A percentile compares a stretch with the other conserved stretches of the same genome.
These are phyloP conservation scores for Zosterops japonicus DNA, from an alignment of 2,113 vertebrate genomes.

Conservation along the genomic window DNA sequence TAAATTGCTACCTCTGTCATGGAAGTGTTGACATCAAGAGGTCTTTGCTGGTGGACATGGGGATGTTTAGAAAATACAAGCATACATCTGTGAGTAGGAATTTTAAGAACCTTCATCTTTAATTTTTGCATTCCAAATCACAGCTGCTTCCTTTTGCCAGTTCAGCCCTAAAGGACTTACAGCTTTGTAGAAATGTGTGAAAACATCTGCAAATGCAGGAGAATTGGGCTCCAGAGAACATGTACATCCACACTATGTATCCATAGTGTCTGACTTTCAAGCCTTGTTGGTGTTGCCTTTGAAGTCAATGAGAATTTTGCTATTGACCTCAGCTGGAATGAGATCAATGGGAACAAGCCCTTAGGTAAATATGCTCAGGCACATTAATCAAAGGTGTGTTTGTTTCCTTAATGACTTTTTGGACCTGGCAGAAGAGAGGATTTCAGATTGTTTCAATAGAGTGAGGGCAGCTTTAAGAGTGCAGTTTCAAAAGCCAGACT, in stretches of 20 bases:
- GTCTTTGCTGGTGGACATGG: not conserved
- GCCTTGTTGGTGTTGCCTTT: not conserved
- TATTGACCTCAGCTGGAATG: slow-evolving; percentile 41
- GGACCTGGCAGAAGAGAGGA: not conserved
- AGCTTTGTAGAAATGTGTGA: not conserved
- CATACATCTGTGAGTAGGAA: not conserved
- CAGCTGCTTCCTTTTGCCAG: not conserved
- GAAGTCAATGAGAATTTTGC: slow-evolving; percentile 45
- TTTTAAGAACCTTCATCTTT: not conserved
- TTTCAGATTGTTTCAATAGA: not conserved
- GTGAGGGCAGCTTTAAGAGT: not conserved
- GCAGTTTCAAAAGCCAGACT: not conserved
- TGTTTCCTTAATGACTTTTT: slow-evolving; percentile 49
- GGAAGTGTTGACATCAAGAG: not conserved
- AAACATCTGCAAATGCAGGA: not conserved
- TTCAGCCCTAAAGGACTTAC: not conserved
- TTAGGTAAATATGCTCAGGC: slow-evolving; percentile 42
- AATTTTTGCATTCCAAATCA: not conserved
- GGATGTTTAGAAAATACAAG: not conserved
- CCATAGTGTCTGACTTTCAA: not conserved
- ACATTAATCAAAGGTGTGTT: slow-evolving; percentile 53
- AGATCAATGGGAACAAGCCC: not conserved
- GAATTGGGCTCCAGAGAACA: not conserved
- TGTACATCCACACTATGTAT: not conserved
- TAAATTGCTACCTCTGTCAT: not conserved